A percentile compares a stretch with the other conserved stretches of the same genome.
phyloP scores from a whole-genome alignment of 2,113 vertebrate genomes.

The Syngnathus floridae region DNA sequence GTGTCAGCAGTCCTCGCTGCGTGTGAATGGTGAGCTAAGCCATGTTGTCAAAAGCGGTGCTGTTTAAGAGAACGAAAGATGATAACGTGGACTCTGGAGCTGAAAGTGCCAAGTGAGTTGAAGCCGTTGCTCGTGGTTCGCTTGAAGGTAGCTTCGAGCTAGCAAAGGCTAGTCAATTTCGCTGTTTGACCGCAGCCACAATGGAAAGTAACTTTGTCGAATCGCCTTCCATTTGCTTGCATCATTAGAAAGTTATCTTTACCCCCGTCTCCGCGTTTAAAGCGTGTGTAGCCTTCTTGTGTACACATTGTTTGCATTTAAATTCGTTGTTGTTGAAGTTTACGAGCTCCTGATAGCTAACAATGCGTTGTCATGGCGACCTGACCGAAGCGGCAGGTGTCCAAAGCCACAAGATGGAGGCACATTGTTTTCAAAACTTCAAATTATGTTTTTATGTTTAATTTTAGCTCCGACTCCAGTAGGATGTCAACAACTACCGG shows the following conservation, averaged over 20 bases:
- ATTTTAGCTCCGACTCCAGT: slow-evolving; percentile 62
- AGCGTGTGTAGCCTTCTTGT: not conserved
- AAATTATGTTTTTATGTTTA: slow-evolving; percentile 3
- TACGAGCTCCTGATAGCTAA: slow-evolving; percentile 30
- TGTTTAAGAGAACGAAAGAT: slow-evolving; percentile 36
- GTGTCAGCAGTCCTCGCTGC: not conserved
- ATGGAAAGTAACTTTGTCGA: slow-evolving; percentile 5
- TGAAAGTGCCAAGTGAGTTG: slow-evolving; percentile 68
- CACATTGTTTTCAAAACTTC: slow-evolving; percentile 7
- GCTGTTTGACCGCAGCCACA: slow-evolving; percentile 4
- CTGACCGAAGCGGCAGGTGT: slow-evolving; percentile 28
- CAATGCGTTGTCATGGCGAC: slow-evolving; percentile 62
- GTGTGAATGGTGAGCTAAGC: slow-evolving; percentile 8
- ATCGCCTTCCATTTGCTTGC: not conserved
- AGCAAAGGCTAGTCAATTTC: slow-evolving; percentile 29
- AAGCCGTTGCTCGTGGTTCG: not conserved
- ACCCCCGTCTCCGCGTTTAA: not conserved
- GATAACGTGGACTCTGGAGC: slow-evolving; percentile 60
- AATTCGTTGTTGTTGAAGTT: slow-evolving; percentile 11
- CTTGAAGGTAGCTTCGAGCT: slow-evolving; percentile 44
- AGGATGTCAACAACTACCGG: slow-evolving; percentile 63
- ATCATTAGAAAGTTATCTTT: not conserved
- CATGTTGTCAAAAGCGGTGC: slow-evolving; percentile 46
- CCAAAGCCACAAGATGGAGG: slow-evolving; percentile 54
- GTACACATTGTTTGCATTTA: not conserved